Base-by-base conservation (phyloP, 35 echinoderm and acorn worm genomes). In the Ptychodera flava region DNA sequence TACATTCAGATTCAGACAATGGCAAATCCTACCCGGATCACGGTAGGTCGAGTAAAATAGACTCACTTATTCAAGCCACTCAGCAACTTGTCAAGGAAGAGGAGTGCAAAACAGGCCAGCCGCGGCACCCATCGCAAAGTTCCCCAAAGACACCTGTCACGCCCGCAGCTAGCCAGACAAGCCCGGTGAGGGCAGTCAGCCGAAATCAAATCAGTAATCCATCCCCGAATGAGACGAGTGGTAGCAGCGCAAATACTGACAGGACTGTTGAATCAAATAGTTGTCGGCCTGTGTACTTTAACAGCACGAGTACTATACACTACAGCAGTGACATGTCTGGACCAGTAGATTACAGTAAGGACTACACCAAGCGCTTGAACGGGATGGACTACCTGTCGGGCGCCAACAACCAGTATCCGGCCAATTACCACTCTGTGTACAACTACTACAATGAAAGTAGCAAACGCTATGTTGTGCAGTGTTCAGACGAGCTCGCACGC, bases 31-130 rank as follows among this genome's bases (percentile, higher is more conserved):
- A 36, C 82, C 33, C 30, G 10, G 37, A 36, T 36, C 34, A 34
- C 33, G 37, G 37, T 35, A 83, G 33, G 1, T 30, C 30, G 35
- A 83, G 28, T 36, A 83, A 83, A 83, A 36, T 83, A 22, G 82
- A 83, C 16, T 36, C 82, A 34, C 82, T 83, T 36, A 36, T 83
- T 27, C 34, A 83, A 83, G 82, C 35, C 6, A 83, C 82, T 29
- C 82, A 83, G 37, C 82, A 83, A 35, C 82, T 83, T 83, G 33
- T 37, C 29, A 83, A 28, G 16, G 82, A 36, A 83, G 82, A 83
- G 0, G 82, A 83, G 31, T 36, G 82, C 16, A 83, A 36, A 83
- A 83, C 82, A 0, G 34, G 32, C 30, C 35, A 34, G 35, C 34
- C 35, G 37, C 34, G 82, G 22, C 45, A 64, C 6, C 45, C 45